Evolutionary conservation across 2,888 invertebrate genomes (phyloP).

Genomic region (Molanna angustata): DNA sequence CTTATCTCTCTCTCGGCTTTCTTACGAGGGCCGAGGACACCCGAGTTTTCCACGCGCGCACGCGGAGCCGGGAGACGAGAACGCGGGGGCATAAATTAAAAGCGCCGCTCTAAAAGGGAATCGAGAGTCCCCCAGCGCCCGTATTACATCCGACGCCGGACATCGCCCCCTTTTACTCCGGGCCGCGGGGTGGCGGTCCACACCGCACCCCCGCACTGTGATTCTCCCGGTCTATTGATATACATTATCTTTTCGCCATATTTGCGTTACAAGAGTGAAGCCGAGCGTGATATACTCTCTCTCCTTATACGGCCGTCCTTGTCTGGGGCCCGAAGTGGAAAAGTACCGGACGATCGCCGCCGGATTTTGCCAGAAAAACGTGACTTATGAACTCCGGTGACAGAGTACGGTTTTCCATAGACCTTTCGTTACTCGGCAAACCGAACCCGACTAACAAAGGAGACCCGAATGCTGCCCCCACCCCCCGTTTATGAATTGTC

Average conservation of each 20-base stretch:
- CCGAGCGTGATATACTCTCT: constrained; percentile 10
- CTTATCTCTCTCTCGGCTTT: background rate
- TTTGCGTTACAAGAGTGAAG: constrained; percentile 18
- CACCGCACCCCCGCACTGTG: background rate
- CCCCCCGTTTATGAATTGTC: too few relatives aligned
- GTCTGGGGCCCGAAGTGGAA: constrained; percentile 12
- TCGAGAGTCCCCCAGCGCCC: background rate
- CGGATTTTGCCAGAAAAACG: constrained; percentile 17
- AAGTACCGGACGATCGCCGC: constrained; percentile 1
- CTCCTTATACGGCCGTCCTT: constrained; percentile 16
- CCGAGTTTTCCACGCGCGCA: background rate
- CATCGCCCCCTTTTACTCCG: constrained; percentile 1
- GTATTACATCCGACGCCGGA: constrained; percentile 5
- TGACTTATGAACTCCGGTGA: constrained; percentile 21
- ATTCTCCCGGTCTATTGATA: constrained; percentile 25
- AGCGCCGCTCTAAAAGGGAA: constrained; percentile 3
- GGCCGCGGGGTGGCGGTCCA: background rate
- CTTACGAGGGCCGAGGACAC: too few relatives aligned
- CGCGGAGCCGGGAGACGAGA: background rate
- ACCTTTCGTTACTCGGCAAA: too few relatives aligned
- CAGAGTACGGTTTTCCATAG: too few relatives aligned
- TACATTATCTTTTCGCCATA: constrained; percentile 28
- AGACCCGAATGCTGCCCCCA: too few relatives aligned
- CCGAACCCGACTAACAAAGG: too few relatives aligned
- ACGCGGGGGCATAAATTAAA: background rate